A percentile compares a stretch with the other conserved stretches of the same genome.
Evolutionary conservation across 2,113 vertebrate genomes (phyloP).

Genomic region (Actenoides hombroni): DNA sequence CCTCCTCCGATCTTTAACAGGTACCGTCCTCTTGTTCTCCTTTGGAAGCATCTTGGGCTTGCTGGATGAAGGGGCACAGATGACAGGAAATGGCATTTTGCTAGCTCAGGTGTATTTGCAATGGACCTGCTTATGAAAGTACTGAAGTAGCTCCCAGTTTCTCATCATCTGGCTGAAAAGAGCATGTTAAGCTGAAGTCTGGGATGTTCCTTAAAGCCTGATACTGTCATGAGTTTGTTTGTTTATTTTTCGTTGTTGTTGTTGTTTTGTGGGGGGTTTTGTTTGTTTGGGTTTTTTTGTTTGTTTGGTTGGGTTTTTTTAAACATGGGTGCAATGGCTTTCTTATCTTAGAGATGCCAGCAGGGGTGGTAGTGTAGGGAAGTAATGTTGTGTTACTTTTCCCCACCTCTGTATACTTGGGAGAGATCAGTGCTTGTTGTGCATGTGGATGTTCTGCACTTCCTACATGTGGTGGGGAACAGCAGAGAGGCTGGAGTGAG

Average conservation of each 20-base stretch:
- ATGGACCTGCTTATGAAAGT: not conserved
- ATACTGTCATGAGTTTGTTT: not conserved
- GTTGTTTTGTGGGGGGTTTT: too few species aligned
- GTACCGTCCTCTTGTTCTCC: not conserved
- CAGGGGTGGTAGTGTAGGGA: not conserved
- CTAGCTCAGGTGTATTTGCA: not conserved
- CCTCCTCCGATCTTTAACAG: not conserved
- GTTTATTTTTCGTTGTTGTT: too few species aligned
- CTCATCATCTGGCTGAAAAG: rapidly evolving
- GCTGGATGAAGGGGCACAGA: not conserved
- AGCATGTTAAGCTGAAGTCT: not conserved
- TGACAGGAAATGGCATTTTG: not conserved
- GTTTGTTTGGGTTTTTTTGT: too few species aligned
- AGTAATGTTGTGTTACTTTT: not conserved
- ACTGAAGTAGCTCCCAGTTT: not conserved
- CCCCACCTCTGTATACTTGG: not conserved
- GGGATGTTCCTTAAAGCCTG: not conserved
- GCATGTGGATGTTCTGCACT: not conserved
- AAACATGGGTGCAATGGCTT: not conserved
- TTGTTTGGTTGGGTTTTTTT: too few species aligned
- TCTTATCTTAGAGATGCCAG: not conserved
- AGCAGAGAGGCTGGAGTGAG: not conserved
- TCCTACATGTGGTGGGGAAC: not conserved
- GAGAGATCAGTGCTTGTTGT: not conserved
- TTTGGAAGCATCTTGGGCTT: not conserved